A percentile compares a stretch with the other conserved stretches of the same genome.
phyloP scores from a whole-genome alignment of 2,797 vertebrate genomes.

The Buphagus erythrorhynchus region DNA sequence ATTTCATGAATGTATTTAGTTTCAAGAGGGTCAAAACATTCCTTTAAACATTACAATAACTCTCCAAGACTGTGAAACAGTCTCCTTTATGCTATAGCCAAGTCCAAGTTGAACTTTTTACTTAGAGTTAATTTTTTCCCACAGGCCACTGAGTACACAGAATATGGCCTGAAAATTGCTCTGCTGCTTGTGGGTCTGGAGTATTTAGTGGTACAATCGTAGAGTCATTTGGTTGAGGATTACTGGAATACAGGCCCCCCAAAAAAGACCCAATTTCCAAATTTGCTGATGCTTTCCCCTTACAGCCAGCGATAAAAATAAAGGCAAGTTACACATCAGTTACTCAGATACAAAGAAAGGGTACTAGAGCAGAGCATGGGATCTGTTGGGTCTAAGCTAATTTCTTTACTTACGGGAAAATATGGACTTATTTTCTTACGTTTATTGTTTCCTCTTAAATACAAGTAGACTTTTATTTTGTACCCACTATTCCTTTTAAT shows the following conservation, averaged over 20 bases:
- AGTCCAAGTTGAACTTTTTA: background rate
- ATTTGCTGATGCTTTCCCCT: background rate
- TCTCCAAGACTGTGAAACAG: background rate
- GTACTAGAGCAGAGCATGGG: background rate
- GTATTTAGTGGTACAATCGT: conserved; percentile 12
- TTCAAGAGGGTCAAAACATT: background rate
- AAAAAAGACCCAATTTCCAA: background rate
- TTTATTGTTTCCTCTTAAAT: background rate
- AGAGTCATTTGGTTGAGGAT: background rate
- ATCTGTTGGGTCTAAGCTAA: background rate
- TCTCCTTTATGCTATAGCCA: background rate
- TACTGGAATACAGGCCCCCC: conserved; percentile 8
- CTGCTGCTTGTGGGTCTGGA: background rate
- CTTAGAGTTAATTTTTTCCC: background rate
- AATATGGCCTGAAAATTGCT: conserved; percentile 24
- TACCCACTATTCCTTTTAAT: background rate
- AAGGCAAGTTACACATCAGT: background rate
- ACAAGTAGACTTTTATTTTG: background rate
- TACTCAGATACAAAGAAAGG: background rate
- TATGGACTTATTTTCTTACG: background rate
- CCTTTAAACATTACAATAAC: background rate
- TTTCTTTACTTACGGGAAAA: background rate
- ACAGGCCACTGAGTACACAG: background rate
- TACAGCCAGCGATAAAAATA: conserved; percentile 1
- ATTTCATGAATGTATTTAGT: background rate